Conservation (phyloP, 2,113 vertebrate genomes). For the Spermophilus dauricus region DNA sequence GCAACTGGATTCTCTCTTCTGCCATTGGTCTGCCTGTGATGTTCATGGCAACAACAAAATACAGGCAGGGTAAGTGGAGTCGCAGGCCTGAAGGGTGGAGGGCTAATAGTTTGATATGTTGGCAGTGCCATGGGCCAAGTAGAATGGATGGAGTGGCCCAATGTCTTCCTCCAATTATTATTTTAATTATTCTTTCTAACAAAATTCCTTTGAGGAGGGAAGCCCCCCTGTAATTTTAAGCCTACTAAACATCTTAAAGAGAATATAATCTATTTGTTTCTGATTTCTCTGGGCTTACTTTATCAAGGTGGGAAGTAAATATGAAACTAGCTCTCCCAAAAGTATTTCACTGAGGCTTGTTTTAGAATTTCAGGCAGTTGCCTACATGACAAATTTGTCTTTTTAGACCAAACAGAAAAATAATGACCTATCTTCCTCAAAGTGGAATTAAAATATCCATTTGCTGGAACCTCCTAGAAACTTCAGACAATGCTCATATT, state of each 20-base stretch:
- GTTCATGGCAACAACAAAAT: constrained; percentile 96
- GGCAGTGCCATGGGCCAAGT: neutral
- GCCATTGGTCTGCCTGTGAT: constrained; percentile 99
- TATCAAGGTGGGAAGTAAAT: neutral
- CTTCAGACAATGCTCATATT: neutral
- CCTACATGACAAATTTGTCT: neutral
- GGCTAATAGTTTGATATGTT: too few relatives aligned
- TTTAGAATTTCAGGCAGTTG: constrained; percentile 4
- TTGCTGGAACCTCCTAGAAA: neutral
- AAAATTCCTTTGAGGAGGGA: constrained; percentile 1
- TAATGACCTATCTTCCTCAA: neutral
- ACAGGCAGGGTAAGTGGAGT: constrained; percentile 88
- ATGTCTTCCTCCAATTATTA: neutral
- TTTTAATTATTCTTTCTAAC: neutral
- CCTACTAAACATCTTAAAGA: neutral
- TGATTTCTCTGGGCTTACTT: constrained; percentile 36
- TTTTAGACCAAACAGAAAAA: neutral
- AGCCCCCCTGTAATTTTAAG: neutral
- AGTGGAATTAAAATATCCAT: neutral
- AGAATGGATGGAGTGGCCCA: neutral
- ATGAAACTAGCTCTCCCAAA: neutral
- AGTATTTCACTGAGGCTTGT: neutral
- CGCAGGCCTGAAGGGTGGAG: neutral
- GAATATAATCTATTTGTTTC: neutral
- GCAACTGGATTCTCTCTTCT: constrained; percentile 99